These are phyloP conservation scores for Rhinopomastus cyanomelas DNA, from an alignment of 2,113 vertebrate genomes.

Conservation along the genomic window DNA sequence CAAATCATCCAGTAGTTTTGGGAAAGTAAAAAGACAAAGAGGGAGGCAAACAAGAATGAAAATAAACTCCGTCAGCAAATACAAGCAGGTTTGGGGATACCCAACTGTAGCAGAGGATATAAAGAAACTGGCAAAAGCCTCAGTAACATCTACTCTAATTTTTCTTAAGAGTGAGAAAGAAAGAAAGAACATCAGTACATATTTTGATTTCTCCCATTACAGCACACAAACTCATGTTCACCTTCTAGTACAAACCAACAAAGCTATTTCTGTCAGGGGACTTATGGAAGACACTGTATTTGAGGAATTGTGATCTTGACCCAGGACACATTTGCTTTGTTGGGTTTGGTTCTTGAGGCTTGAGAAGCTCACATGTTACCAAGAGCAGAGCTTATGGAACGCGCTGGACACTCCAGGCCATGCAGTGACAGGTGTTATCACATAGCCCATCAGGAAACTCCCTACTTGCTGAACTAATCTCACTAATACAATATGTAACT, in stretches of 20 bases:
- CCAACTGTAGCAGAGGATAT: not conserved
- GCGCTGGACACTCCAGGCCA: not conserved
- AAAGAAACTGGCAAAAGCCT: not conserved
- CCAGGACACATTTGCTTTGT: not conserved
- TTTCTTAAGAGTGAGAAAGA: not conserved
- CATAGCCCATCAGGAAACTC: not conserved
- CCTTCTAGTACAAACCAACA: not conserved
- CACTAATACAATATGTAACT: not conserved
- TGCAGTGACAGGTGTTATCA: too few relatives aligned
- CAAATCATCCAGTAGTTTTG: not conserved
- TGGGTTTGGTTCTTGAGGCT: not conserved
- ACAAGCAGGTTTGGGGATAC: not conserved
- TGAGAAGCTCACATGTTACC: not conserved
- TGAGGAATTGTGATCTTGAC: not conserved
- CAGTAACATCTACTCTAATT: not conserved
- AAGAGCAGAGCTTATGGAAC: not conserved
- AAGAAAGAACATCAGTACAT: not conserved
- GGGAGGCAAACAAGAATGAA: not conserved
- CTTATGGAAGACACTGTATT: not conserved
- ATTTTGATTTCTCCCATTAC: not conserved
- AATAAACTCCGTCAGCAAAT: not conserved
- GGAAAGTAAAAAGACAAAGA: not conserved
- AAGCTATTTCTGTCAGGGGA: not conserved
- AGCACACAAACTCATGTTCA: not conserved
- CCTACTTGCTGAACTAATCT: not conserved